phyloP scores from a whole-genome alignment of 2,888 invertebrate species.

The Nomada fabriciana region DNA sequence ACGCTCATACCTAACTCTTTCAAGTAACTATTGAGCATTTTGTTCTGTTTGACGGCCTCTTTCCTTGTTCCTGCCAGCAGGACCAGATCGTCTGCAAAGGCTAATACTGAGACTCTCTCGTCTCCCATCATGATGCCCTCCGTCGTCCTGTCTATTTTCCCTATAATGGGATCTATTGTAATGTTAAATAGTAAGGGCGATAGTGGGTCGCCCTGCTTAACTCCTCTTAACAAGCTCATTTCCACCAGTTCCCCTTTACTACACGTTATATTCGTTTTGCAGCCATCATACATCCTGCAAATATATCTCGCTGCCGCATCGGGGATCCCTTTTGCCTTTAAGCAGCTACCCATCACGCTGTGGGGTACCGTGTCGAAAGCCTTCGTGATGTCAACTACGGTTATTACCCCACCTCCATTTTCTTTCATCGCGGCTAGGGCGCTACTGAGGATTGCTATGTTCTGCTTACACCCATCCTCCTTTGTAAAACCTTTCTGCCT shows the following conservation, averaged over 20 bases:
- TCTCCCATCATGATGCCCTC: no score
- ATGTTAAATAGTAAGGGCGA: slow-evolving; percentile 53
- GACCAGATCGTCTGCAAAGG: no score
- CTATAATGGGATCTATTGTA: slow-evolving; percentile 1
- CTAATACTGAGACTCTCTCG: no score
- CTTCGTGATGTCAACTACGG: background rate
- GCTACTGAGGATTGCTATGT: background rate
- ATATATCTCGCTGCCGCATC: background rate
- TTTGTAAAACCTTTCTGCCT: background rate
- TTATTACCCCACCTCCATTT: background rate
- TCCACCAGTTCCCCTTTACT: no score
- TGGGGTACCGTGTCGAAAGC: background rate
- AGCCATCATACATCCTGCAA: background rate
- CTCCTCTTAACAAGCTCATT: slow-evolving; percentile 72
- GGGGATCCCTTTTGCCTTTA: background rate
- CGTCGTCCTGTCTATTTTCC: no score
- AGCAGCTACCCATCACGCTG: no score
- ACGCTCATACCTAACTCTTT: accelerated
- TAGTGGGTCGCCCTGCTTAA: slow-evolving; percentile 85
- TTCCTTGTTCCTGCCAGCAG: slow-evolving; percentile 2
- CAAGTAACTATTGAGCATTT: background rate
- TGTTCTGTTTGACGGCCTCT: slow-evolving; percentile 33
- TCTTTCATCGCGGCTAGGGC: background rate
- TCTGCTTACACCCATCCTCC: background rate
- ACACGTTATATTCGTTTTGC: no score